Percentiles rank a stretch among this genome's conserved stretches.
Evolutionary conservation across 2,797 vertebrate genomes (phyloP).

Genomic region (Alectoris magna): DNA sequence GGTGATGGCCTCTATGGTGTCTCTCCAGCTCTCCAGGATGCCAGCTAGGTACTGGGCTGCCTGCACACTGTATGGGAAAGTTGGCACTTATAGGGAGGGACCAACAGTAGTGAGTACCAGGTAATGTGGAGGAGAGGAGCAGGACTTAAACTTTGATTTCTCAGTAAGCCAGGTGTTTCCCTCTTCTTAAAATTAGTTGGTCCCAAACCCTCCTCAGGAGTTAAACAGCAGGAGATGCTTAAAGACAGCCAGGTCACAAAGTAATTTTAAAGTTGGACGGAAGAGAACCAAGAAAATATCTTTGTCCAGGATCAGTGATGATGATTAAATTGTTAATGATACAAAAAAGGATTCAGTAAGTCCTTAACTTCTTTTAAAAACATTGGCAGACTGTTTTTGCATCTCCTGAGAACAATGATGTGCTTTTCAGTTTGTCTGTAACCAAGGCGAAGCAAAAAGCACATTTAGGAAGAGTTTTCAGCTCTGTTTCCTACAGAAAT

Average conservation of each 20-base stretch:
- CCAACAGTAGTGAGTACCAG: not conserved
- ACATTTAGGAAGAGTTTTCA: not conserved
- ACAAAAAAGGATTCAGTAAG: not conserved
- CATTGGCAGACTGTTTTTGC: not conserved
- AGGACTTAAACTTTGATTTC: not conserved
- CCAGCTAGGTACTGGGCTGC: not conserved
- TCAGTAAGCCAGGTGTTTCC: not conserved
- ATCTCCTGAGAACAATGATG: not conserved
- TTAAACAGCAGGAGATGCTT: not conserved
- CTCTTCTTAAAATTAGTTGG: not conserved
- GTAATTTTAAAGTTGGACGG: not conserved
- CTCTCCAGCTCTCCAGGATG: fast-evolving
- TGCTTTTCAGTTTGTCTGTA: not conserved
- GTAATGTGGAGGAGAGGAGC: not conserved
- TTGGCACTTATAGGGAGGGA: not conserved
- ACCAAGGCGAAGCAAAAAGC: not conserved
- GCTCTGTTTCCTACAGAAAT: constrained; percentile 1
- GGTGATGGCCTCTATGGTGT: not conserved
- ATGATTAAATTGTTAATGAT: not conserved
- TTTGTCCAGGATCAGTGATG: not conserved
- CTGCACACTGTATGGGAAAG: not conserved
- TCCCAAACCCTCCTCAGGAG: not conserved
- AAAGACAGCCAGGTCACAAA: not conserved
- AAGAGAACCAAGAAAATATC: not conserved
- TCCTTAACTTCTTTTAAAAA: not conserved